These are phyloP conservation scores for Gobiocypris rarus DNA, from an alignment of 2,113 vertebrate species.

Conservation along the genomic window DNA sequence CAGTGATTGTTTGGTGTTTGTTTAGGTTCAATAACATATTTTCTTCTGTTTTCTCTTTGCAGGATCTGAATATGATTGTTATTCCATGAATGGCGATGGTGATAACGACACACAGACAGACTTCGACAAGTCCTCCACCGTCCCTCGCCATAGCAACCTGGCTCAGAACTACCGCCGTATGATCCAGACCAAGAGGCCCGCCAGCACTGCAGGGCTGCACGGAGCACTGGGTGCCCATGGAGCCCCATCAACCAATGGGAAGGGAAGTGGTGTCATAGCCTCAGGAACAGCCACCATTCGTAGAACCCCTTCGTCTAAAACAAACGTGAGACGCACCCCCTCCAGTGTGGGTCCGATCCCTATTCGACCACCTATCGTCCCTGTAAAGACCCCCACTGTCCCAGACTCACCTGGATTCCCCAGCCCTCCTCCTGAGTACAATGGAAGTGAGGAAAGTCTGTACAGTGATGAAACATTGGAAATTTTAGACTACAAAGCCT, in stretches of 20 bases:
- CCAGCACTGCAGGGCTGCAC: conserved; percentile 90
- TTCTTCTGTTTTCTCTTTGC: conserved; percentile 22
- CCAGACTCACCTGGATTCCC: conserved; percentile 82
- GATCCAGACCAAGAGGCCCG: conserved; percentile 96
- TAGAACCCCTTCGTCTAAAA: conserved; percentile 93
- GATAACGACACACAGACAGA: conserved; percentile 86
- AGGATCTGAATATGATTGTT: conserved; percentile 97
- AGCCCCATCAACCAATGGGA: conserved; percentile 63
- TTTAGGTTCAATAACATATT: not conserved
- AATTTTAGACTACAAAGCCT: conserved; percentile 83
- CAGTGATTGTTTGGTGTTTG: too few relatives aligned
- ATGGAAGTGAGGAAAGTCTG: conserved; percentile 88
- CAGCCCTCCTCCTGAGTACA: conserved; percentile 72
- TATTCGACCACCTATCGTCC: conserved; percentile 92
- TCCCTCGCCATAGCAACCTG: conserved; percentile 95
- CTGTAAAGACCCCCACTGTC: conserved; percentile 91
- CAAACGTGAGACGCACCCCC: conserved; percentile 88
- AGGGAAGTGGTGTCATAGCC: conserved; percentile 69
- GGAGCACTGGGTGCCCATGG: conserved; percentile 76
- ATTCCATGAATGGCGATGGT: conserved; percentile 91
- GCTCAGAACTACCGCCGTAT: conserved; percentile 96
- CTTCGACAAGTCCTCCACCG: conserved; percentile 95
- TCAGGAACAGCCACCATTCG: conserved; percentile 96
- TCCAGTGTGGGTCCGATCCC: conserved; percentile 93
- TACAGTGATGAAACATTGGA: conserved; percentile 75